Percentiles rank a stretch among this genome's conserved stretches.
These are phyloP conservation scores for Parambassis ranga DNA, from an alignment of 2,797 vertebrate genomes.

Conservation along the genomic window DNA sequence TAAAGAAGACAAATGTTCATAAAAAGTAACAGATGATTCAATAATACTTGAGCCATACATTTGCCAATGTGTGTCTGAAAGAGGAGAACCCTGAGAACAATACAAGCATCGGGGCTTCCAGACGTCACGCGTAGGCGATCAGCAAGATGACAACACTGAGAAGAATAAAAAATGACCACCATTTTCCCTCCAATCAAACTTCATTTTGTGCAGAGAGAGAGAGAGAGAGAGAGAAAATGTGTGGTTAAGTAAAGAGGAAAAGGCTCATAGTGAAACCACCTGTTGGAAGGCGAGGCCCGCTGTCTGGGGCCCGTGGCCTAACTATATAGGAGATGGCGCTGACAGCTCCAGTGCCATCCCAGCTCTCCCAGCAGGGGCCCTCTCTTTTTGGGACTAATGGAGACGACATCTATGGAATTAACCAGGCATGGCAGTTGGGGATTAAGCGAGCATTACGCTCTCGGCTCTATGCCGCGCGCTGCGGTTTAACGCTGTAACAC, in stretches of 20 bases:
- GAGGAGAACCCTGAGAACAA: constrained; percentile 59
- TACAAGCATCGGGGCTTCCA: constrained; percentile 19
- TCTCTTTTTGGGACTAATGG: constrained; percentile 30
- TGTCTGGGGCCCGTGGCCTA: background rate
- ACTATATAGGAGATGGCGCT: constrained; percentile 27
- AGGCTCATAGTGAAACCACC: constrained; percentile 53
- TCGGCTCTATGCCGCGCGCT: constrained; percentile 30
- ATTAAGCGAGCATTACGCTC: constrained; percentile 58
- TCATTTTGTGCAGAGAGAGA: constrained; percentile 14
- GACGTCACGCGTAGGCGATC: constrained; percentile 47
- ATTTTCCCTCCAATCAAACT: constrained; percentile 46
- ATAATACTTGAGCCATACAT: constrained; percentile 17
- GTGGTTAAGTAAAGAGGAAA: background rate
- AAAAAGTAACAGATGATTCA: constrained; percentile 39
- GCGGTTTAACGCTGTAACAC: constrained; percentile 65
- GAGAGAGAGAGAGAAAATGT: background rate
- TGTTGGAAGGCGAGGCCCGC: constrained; percentile 17
- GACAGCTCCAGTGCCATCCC: constrained; percentile 56
- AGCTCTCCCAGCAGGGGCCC: constrained; percentile 10
- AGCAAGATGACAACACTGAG: constrained; percentile 18
- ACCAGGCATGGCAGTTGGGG: constrained; percentile 49
- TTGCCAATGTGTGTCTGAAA: constrained; percentile 40
- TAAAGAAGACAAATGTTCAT: constrained; percentile 5
- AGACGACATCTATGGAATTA: constrained; percentile 61
- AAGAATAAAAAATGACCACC: constrained; percentile 13